These are phyloP conservation scores for Epirrita christyi DNA, from an alignment of 2,888 invertebrate species.

Conservation along the genomic window DNA sequence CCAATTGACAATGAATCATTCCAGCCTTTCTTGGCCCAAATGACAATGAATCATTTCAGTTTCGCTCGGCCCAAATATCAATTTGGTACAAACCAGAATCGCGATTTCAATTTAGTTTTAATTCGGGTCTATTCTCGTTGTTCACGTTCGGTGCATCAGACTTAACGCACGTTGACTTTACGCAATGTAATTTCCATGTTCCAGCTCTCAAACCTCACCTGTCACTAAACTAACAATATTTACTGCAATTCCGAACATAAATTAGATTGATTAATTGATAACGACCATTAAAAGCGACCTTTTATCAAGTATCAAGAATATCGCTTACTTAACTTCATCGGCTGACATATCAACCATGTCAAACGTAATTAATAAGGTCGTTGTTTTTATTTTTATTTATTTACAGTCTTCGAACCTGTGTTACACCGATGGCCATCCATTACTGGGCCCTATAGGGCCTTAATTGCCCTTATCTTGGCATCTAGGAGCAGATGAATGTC, in stretches of 20 bases:
- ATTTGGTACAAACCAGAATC: no score
- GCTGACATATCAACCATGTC: conserved; percentile 41
- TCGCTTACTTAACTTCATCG: conserved; percentile 34
- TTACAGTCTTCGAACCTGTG: conserved; percentile 46
- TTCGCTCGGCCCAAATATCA: no score
- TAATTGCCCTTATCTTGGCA: conserved; percentile 70
- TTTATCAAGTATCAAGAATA: conserved; percentile 41
- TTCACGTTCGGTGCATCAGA: no score
- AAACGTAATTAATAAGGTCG: conserved; percentile 48
- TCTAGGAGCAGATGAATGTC: conserved; percentile 57
- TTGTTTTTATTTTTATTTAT: conserved; percentile 32
- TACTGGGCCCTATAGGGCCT: conserved; percentile 56
- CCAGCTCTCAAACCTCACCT: no score
- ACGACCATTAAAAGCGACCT: conserved; percentile 19
- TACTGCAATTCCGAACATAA: conserved; percentile 1
- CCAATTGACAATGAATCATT: no score
- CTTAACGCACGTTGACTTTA: conserved; percentile 12
- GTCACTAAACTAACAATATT: not conserved
- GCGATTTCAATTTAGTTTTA: no score
- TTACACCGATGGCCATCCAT: conserved; percentile 53
- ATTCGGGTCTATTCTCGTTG: no score
- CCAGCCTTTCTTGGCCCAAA: no score
- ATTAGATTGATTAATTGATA: conserved; percentile 27
- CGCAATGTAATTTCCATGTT: not conserved
- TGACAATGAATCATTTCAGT: no score